phyloP scores from a whole-genome alignment of 2,797 vertebrate species.

The Lithobates sylvaticus region DNA sequence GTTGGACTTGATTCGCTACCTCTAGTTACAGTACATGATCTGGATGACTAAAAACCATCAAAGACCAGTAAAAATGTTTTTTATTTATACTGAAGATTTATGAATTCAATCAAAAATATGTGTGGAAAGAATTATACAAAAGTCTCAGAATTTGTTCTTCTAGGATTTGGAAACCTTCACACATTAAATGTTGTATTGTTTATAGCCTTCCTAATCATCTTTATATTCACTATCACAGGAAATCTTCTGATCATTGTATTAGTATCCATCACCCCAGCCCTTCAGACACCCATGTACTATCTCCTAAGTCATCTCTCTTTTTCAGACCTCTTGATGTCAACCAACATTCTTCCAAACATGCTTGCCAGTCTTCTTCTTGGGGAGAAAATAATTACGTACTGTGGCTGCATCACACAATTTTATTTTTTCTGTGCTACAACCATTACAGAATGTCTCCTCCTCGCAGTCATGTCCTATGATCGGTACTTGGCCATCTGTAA shows the following conservation, averaged over 20 bases:
- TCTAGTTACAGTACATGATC: too few species aligned
- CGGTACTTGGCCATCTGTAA: constrained; percentile 39
- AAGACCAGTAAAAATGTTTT: neutral
- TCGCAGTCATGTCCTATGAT: constrained; percentile 42
- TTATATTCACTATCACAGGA: constrained; percentile 16
- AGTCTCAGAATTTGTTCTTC: constrained; percentile 31
- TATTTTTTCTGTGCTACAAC: constrained; percentile 30
- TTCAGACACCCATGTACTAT: constrained; percentile 45
- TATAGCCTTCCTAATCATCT: constrained; percentile 23
- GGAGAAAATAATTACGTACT: neutral
- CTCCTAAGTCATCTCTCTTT: constrained; percentile 31
- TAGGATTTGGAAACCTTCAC: constrained; percentile 40
- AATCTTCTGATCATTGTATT: constrained; percentile 31
- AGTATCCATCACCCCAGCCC: neutral
- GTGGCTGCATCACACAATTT: constrained; percentile 23
- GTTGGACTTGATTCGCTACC: too few species aligned
- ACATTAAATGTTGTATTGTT: constrained; percentile 12
- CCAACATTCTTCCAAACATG: constrained; percentile 29
- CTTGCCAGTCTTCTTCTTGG: neutral
- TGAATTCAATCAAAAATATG: neutral
- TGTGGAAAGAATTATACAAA: constrained; percentile 2
- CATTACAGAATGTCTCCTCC: constrained; percentile 37
- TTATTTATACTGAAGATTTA: neutral
- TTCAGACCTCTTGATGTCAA: neutral
- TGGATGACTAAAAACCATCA: too few species aligned